Conservation (phyloP, 2,888 invertebrate species). For the Drosophila quinaria region DNA sequence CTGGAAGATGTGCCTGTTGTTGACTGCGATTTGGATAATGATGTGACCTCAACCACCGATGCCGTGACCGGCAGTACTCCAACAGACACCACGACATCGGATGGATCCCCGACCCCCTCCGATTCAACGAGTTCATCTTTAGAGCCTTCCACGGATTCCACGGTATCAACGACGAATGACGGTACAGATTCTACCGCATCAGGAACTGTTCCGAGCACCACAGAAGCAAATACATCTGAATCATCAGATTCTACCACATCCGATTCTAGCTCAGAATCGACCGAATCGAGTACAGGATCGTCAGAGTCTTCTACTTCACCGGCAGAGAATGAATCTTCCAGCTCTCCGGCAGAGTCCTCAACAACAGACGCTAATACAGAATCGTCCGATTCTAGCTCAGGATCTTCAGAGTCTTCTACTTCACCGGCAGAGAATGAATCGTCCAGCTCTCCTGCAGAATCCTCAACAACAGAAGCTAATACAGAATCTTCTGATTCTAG, state of each 20-base stretch:
- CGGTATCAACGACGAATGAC: neutral
- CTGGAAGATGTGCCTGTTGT: conserved; percentile 16
- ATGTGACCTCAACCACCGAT: neutral
- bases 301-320: neutral
- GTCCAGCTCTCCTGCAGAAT: neutral
- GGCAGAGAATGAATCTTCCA: neutral
- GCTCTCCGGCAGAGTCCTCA: neutral
- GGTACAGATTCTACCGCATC: neutral
- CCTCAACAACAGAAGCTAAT: neutral
- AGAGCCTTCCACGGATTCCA: neutral
- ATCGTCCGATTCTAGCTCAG: neutral
- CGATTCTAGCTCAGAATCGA: too few species aligned
- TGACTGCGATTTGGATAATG: conserved; percentile 41
- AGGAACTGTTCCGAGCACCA: neutral
- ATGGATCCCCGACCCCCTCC: neutral
- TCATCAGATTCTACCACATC: neutral
- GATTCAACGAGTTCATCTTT: neutral
- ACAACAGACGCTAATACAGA: neutral
- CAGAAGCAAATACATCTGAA: neutral
- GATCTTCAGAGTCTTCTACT: neutral
- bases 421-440: neutral
- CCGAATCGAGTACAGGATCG: neutral
- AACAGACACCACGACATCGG: neutral
- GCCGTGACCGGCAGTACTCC: neutral
- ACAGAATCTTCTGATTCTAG: neutral